Evolutionary conservation across 2,797 vertebrate genomes (phyloP).

Genomic region (Taenioides sp.): DNA sequence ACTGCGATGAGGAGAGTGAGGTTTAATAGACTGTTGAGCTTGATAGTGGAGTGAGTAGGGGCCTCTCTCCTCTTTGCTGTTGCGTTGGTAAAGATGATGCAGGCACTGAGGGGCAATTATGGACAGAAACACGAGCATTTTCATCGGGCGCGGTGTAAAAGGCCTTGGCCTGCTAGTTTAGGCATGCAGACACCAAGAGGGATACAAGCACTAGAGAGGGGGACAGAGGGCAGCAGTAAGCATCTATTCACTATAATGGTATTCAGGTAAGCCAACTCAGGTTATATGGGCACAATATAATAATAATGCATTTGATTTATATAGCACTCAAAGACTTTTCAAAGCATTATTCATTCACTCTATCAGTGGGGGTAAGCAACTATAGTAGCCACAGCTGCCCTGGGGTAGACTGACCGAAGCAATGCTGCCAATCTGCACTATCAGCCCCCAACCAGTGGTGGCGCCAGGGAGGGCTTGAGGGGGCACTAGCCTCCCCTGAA

Average conservation of each 20-base stretch:
- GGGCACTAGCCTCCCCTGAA: too few relatives aligned
- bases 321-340: too few relatives aligned
- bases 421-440: too few relatives aligned
- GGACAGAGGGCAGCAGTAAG: slow-evolving; percentile 55
- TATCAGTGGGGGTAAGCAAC: too few relatives aligned
- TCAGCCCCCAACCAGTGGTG: too few relatives aligned
- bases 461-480: too few relatives aligned
- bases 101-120: slow-evolving; percentile 70
- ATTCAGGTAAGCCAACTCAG: background rate
- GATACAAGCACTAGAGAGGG: slow-evolving; percentile 38
- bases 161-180: slow-evolving; percentile 55
- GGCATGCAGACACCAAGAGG: slow-evolving; percentile 54
- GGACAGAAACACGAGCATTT: slow-evolving; percentile 50
- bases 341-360: too few relatives aligned
- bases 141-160: slow-evolving; percentile 50
- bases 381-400: too few relatives aligned
- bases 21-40: slow-evolving; percentile 68
- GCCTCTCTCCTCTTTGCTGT: slow-evolving; percentile 40
- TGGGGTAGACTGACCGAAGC: too few relatives aligned
- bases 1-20: slow-evolving; percentile 70
- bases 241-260: slow-evolving; percentile 38
- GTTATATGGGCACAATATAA: background rate
- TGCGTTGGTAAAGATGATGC: slow-evolving; percentile 58
- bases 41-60: slow-evolving; percentile 54
- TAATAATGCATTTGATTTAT: too few relatives aligned